Evolutionary conservation across 2,113 vertebrate species (phyloP), one percentile per base, ranked within the genome.

Genomic region (Muntiacus muntjak): DNA sequence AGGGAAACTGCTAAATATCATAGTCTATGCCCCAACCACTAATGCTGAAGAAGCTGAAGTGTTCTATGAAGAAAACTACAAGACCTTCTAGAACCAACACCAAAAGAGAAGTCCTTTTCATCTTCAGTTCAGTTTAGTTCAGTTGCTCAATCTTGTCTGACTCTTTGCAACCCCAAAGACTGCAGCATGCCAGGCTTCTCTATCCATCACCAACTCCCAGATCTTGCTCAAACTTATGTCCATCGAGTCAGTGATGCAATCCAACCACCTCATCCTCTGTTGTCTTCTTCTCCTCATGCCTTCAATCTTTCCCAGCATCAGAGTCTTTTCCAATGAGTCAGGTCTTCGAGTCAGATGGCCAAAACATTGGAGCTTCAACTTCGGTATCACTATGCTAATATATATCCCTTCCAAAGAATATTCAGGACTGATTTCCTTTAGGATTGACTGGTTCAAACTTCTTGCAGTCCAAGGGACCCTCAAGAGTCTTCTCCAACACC

Each of bases 251-350:
- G 33, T 71, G n/a, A 36, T 36, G 17, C 33, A 4, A 36, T 67
- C 17, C 64, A 67, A 36, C 33, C 64, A 71, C 36, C 64, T 36
- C n/a, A 36, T 71, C 64, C 64, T 36, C n/a, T 71, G n/a, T 71
- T 0, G 4, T 19, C 9, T n/a, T n/a, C 64, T 71, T 71, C 19
- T 71, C n/a, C 64, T 36, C 17, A 0, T n/a, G 62, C 7, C 16
- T n/a, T n/a, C 62, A 67, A 9, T 67, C 62, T 10, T 71, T 71
- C 64, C 19, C 10, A 71, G 64, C n/a, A 36, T 36, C n/a, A 71
- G n/a, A 2, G n/a, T 71, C 19, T 71, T 36, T 71, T 6, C 64
- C 64, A 71, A 12, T 71, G 67, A 71, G 67, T 71, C 19, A 23
- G 19, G 2, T 36, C 67, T 71, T 67, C 11, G 15, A 5, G 33